phyloP scores from a whole-genome alignment of 2,113 vertebrate species.

The Pterocles burchelli region DNA sequence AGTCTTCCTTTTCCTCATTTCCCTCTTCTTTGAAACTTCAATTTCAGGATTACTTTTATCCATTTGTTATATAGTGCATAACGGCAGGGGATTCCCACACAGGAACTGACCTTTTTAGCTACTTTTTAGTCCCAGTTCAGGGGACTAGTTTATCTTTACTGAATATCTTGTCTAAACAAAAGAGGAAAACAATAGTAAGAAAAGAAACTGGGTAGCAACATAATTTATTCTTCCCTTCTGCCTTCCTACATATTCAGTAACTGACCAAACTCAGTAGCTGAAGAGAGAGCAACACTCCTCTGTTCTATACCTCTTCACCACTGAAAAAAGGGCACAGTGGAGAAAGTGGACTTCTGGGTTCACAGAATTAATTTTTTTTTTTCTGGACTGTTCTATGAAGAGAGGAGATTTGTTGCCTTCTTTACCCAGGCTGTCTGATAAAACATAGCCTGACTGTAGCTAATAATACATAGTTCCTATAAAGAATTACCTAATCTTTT shows the following conservation, averaged over 20 bases:
- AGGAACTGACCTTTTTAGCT: background rate
- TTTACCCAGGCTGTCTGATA: background rate
- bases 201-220: background rate
- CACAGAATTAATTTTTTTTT: background rate
- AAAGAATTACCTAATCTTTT: background rate
- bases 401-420: background rate
- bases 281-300: background rate
- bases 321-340: background rate
- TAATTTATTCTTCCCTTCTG: background rate
- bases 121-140: background rate
- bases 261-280: background rate
- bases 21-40: background rate
- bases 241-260: background rate
- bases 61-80: background rate
- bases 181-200: background rate
- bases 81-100: background rate
- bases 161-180: background rate
- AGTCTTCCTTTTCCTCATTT: background rate
- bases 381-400: background rate
- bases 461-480: background rate
- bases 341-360: background rate
- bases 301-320: background rate
- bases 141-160: background rate
- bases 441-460: background rate
- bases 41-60: background rate